phyloP scores from a whole-genome alignment of 2,797 vertebrate genomes.

The Avahi laniger region DNA sequence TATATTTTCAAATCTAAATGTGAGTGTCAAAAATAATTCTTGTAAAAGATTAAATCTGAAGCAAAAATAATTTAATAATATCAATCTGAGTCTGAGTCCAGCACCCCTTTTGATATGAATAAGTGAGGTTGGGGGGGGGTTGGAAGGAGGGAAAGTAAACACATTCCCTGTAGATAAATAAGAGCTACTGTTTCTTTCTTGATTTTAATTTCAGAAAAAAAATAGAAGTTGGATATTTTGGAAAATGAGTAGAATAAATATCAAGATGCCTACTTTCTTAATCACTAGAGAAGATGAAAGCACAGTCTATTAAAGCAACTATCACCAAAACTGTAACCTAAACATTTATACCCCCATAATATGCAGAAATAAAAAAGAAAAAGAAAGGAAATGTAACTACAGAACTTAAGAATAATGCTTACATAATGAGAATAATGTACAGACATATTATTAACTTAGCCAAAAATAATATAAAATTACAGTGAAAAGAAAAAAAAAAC shows the following conservation, averaged over 20 bases:
- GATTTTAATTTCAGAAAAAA: conserved; percentile 33
- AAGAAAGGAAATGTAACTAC: too few species aligned
- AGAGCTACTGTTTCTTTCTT: background rate
- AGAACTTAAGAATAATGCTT: too few species aligned
- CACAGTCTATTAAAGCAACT: background rate
- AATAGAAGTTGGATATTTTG: background rate
- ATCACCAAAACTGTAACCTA: background rate
- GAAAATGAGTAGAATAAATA: conserved; percentile 4
- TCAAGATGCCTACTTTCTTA: background rate
- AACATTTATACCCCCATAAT: too few species aligned
- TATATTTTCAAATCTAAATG: conserved; percentile 3
- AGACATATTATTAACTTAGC: too few species aligned
- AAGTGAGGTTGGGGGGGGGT: accelerated
- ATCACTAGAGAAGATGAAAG: background rate
- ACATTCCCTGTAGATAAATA: background rate
- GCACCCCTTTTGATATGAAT: background rate
- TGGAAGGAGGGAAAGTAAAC: background rate
- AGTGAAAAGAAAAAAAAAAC: background rate
- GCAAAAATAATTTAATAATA: background rate
- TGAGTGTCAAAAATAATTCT: background rate
- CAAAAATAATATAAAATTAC: too few species aligned
- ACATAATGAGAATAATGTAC: too few species aligned
- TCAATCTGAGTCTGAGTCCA: background rate
- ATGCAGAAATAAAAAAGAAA: too few species aligned
- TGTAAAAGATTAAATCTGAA: background rate